Evolutionary conservation across 2,797 vertebrate species (phyloP), one percentile per base, ranked within the genome.

Genomic region (Enteromius mattozi): DNA sequence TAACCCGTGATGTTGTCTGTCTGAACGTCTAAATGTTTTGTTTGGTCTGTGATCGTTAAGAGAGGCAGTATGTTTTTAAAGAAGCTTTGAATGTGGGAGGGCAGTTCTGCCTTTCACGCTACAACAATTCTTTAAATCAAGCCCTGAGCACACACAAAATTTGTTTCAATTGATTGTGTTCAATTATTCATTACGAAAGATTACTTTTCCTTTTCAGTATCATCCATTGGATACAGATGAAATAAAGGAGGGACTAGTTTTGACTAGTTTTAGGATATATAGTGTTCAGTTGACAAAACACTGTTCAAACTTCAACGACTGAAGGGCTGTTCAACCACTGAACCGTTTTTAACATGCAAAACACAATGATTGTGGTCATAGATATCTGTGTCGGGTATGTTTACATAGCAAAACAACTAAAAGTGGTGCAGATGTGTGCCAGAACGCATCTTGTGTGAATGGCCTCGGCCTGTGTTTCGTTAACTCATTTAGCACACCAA

Each of bases 41-140:
- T 45, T 59, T 24, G 24, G 19, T 9, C 24, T 17, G 59, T 49
- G 33, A 77, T 65, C 59, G 59, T 59, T 47, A 59, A 30, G 63
- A 33, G 51, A 70, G 61, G 30, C 27, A 2, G 27, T 45, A n/a
- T 42, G 47, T 49, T 72, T 45, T 8, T 30, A 17, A 63, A 80
- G 74, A 85, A 74, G 59, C 30, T 49, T 80, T 86, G 75, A 74
- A 79, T 61, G 78, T 82, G 37, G 37, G 54, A 27, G 51, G 56
- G 82, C 54, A 45, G 54, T 45, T 69, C 33, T 21, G 33, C 72
- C 21, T 87, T 54, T 80, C 42, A 37, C 42, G 68, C 49, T 61
- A 71, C 10, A 24, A 54, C 59, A 78, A 61, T 61, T 30, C 3
- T 80, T 42, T 9, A 51, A 80, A 83, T 71, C 78, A 63, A 82